Evolutionary conservation across 2,888 invertebrate genomes (phyloP).

Genomic region (Adineta ricciae): DNA sequence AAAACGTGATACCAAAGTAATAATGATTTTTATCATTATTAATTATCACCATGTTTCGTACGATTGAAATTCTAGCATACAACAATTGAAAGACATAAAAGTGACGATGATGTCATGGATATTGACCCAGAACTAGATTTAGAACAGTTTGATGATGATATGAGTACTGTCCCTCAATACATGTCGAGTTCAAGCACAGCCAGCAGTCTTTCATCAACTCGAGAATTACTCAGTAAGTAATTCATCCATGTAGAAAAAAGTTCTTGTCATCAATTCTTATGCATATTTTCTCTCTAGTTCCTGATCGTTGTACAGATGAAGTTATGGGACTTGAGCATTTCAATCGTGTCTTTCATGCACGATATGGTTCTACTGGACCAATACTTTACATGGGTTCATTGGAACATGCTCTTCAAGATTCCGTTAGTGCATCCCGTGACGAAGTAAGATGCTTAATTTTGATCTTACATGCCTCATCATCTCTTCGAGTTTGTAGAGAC

Average conservation of each 20-base stretch:
- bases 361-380: slow-evolving; percentile 74
- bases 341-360: slow-evolving; percentile 68
- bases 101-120: neutral
- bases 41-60: neutral
- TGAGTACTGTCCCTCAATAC: neutral
- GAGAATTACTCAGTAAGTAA: neutral
- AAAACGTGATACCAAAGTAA: neutral
- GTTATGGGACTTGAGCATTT: slow-evolving; percentile 76
- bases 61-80: neutral
- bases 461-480: neutral
- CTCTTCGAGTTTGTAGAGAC: slow-evolving; percentile 60
- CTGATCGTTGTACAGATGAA: slow-evolving; percentile 53
- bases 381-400: slow-evolving; percentile 80
- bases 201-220: neutral
- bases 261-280: too few species aligned
- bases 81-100: neutral
- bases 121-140: neutral
- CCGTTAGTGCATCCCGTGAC: slow-evolving; percentile 75
- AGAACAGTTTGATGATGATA: neutral
- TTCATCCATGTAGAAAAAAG: too few species aligned
- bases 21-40: neutral
- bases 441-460: slow-evolving; percentile 58
- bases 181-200: neutral
- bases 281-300: neutral
- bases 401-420: slow-evolving; percentile 78